Conservation (phyloP, 2,797 vertebrate species). For the Hafferia zeledoni region DNA sequence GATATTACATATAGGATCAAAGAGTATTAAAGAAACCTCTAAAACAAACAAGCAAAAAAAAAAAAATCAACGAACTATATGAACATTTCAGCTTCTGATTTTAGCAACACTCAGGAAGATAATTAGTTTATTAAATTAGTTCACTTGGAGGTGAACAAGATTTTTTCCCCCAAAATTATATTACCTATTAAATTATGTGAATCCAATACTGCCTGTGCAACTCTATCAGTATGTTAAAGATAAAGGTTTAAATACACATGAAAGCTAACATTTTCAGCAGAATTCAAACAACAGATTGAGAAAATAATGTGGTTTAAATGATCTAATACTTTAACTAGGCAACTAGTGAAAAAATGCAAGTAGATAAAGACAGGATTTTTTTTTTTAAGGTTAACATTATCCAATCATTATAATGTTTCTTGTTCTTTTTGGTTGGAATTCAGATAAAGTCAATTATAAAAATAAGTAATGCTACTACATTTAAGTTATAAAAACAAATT, state of each 20-base stretch:
- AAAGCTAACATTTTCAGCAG: conserved; percentile 52
- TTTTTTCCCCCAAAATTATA: conserved; percentile 10
- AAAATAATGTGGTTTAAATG: conserved; percentile 73
- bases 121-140: conserved; percentile 62
- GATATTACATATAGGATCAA: conserved; percentile 36
- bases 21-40: neutral
- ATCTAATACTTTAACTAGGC: conserved; percentile 73
- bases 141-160: conserved; percentile 2
- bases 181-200: conserved; percentile 46
- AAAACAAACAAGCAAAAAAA: neutral
- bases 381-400: conserved; percentile 43
- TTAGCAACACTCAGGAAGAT: neutral
- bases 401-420: conserved; percentile 65
- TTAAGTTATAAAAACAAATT: conserved; percentile 51
- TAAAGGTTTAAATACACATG: conserved; percentile 72
- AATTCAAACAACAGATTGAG: conserved; percentile 66
- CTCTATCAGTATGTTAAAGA: conserved; percentile 61
- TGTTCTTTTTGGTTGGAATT: conserved; percentile 69
- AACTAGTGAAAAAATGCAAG: conserved; percentile 55
- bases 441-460: conserved; percentile 75
- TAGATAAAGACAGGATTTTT: conserved; percentile 56
- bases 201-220: conserved; percentile 18
- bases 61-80: neutral
- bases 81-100: neutral
- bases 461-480: conserved; percentile 31